phyloP scores from a whole-genome alignment of 2,888 invertebrate genomes.

The Onthophagus sagittarius region DNA sequence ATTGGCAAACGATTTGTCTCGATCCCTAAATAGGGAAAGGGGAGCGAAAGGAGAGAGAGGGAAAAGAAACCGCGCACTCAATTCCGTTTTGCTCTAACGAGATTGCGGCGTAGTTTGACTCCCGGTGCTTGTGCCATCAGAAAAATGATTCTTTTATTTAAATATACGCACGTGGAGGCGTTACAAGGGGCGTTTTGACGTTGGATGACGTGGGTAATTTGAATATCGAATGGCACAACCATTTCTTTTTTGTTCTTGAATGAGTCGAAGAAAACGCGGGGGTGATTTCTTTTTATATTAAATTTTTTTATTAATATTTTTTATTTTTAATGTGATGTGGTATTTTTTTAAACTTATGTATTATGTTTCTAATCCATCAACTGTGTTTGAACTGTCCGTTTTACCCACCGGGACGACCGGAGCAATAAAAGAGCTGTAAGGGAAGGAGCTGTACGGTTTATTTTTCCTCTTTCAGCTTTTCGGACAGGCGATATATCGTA shows the following conservation, averaged over 20 bases:
- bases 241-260: not conserved
- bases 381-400: not conserved
- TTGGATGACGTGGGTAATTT: not conserved
- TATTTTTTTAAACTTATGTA: not conserved
- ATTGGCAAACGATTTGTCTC: conserved; percentile 50
- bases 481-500: conserved; percentile 8
- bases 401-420: not conserved
- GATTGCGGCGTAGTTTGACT: conserved; percentile 43
- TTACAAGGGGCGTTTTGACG: not conserved
- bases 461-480: not conserved
- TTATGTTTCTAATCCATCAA: not conserved
- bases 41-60: conserved; percentile 1
- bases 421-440: not conserved
- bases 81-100: conserved; percentile 38
- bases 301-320: not conserved
- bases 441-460: not conserved
- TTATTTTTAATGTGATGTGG: not conserved
- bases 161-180: conserved; percentile 32
- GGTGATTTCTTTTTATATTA: not conserved
- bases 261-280: not conserved
- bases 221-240: not conserved
- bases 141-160: conserved; percentile 50
- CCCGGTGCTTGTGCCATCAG: conserved; percentile 32
- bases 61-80: too few relatives aligned
- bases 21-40: conserved; percentile 41